These are phyloP conservation scores for Apocrypta bakeri DNA, from an alignment of 1,140 invertebrate species.

Conservation along the genomic window DNA sequence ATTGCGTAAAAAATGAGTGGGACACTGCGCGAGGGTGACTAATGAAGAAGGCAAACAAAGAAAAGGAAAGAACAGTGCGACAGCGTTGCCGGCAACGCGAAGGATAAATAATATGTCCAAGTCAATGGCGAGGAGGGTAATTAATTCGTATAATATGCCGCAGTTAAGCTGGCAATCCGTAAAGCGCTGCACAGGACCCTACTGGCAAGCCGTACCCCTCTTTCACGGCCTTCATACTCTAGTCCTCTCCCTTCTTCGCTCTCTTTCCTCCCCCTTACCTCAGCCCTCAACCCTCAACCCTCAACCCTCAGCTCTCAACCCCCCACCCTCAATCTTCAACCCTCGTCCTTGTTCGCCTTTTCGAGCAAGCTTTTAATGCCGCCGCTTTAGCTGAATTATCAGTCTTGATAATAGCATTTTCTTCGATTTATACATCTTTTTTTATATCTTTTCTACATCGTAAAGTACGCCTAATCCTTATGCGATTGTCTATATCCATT, in stretches of 20 bases:
- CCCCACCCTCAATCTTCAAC: not conserved
- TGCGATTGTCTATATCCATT: no score
- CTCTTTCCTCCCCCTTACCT: no score
- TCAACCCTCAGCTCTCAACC: no score
- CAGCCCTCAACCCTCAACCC: not conserved
- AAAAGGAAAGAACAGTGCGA: not conserved
- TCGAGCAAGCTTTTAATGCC: slow-evolving; percentile 47
- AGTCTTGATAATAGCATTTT: slow-evolving; percentile 47
- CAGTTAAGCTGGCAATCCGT: slow-evolving; percentile 73
- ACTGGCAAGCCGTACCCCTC: not conserved
- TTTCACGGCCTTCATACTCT: not conserved
- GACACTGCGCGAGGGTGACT: not conserved
- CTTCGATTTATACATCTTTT: not conserved
- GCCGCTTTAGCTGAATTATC: slow-evolving; percentile 46
- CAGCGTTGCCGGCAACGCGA: not conserved
- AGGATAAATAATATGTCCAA: slow-evolving; percentile 73
- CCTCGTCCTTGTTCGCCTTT: slow-evolving; percentile 35
- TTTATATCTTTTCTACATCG: not conserved
- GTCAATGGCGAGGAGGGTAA: slow-evolving; percentile 67
- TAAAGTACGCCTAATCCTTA: not conserved
- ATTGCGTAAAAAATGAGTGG: slow-evolving; percentile 19
- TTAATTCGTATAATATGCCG: slow-evolving; percentile 75
- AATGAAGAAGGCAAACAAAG: slow-evolving; percentile 40
- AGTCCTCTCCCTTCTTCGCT: not conserved
- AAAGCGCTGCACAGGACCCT: slow-evolving; percentile 56